Conservation (phyloP, 2,113 vertebrate species). For the Oryzias celebensis region DNA sequence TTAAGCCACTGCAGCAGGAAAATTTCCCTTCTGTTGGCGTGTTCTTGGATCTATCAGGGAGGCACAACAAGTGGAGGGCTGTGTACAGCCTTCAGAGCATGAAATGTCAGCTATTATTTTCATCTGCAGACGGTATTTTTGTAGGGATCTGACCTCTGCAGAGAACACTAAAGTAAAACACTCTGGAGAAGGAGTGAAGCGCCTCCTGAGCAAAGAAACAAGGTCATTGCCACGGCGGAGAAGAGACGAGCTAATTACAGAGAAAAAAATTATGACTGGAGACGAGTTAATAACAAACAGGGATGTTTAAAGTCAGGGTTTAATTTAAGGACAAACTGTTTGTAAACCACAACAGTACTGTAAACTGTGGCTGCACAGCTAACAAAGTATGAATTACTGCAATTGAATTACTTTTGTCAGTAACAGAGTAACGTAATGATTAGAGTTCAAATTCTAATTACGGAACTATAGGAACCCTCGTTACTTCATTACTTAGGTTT, state of each 20-base stretch:
- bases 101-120: slow-evolving; percentile 13
- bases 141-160: not conserved
- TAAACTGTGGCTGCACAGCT: no score
- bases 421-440: no score
- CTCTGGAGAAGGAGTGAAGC: slow-evolving; percentile 7
- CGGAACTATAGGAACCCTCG: no score
- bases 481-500: no score
- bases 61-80: not conserved
- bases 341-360: no score
- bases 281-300: no score
- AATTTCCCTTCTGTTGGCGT: slow-evolving; percentile 1
- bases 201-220: slow-evolving; percentile 5
- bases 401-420: no score
- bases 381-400: no score
- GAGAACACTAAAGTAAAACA: slow-evolving; percentile 7
- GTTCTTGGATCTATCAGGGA: slow-evolving; percentile 3
- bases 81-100: slow-evolving; percentile 2
- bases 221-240: not conserved
- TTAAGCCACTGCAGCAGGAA: slow-evolving; percentile 14
- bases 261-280: no score
- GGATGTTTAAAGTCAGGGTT: no score
- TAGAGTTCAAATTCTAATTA: no score
- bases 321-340: no score
- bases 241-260: not conserved
- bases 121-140: not conserved